Conservation (phyloP, 2,113 vertebrate genomes). For the Eupsittula cactorum region DNA sequence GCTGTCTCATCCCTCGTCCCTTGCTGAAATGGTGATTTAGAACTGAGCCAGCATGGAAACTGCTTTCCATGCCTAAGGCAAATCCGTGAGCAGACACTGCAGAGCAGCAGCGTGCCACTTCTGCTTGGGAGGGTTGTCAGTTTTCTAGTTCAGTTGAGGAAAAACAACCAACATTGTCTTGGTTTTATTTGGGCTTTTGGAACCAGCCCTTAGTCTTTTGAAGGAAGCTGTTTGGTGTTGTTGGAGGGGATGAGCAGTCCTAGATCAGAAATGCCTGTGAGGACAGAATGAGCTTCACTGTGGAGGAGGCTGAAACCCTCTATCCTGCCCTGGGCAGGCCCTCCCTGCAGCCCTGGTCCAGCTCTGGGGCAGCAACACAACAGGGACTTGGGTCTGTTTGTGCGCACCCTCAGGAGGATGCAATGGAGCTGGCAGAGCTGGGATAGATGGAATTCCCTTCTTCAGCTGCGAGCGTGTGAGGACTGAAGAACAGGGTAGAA, state of each 20-base stretch:
- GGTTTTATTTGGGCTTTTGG: neutral
- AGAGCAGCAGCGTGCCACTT: neutral
- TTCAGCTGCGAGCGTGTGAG: neutral
- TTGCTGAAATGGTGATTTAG: conserved; percentile 1
- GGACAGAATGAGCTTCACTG: neutral
- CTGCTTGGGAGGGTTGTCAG: conserved; percentile 10
- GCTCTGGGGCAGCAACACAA: neutral
- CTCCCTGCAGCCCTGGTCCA: neutral
- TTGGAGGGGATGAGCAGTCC: neutral
- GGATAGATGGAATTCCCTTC: neutral
- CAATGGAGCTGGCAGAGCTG: neutral
- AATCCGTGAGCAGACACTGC: neutral
- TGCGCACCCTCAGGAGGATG: neutral
- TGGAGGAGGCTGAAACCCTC: neutral
- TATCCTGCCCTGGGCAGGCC: neutral
- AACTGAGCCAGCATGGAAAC: conserved; percentile 9
- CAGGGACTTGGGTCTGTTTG: accelerated
- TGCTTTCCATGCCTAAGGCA: neutral
- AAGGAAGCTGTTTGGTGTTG: neutral
- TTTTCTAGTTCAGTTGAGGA: neutral
- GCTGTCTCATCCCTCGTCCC: neutral
- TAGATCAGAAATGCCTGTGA: neutral
- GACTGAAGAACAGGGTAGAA: neutral
- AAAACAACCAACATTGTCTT: neutral
- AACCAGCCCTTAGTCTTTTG: neutral